Evolutionary conservation across 2,797 vertebrate species (phyloP), one percentile per base, ranked within the genome.

Genomic region (Podarcis siculus): DNA sequence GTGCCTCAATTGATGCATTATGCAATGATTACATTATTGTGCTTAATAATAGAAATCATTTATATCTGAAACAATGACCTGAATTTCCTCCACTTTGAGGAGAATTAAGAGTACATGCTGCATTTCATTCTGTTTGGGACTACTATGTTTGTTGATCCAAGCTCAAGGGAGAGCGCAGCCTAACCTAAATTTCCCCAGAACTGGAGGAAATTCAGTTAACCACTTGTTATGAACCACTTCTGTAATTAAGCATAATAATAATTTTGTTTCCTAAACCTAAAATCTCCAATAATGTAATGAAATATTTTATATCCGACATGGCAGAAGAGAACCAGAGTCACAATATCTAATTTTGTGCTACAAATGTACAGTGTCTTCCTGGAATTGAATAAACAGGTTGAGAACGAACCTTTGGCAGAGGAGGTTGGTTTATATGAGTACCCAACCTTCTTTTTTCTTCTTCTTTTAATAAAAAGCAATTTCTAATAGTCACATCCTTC

Each of bases 401-500:
- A 87, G 90, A 39, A 39, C 55, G 89, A 39, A 39, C 55, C 79
- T 82, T 85, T 78, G 37, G 42, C 19, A 27, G 69, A 35, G 30
- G 69, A 35, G 30, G 82, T 4, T 87, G 49, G 25, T 83, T 0
- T 39, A 82, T 30, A 23, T 87, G 69, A 13, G 45, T 85, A 30
- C 67, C 21, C 10, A 58, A 37, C n/a, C 42, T 86, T 93, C 89
- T 90, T 55, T 55, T 55, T 55, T 13, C n/a, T 49, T 49, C 3
- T 42, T 42, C 42, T 42, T 42, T 42, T 42, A 49, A 49, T 89
- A 92, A 87, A 77, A 89, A 79, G 4, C 85, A 85, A 82, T 80
- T 90, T 91, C 92, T 91, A 90, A 83, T 92, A 19, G 88, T 90
- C 8, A 78, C 83, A 15, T 13, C 35, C 67, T 86, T 85, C 58